Evolutionary conservation across 2,888 invertebrate genomes (phyloP), one percentile per base, ranked within the genome.

Genomic region (Aphodius granarius): DNA sequence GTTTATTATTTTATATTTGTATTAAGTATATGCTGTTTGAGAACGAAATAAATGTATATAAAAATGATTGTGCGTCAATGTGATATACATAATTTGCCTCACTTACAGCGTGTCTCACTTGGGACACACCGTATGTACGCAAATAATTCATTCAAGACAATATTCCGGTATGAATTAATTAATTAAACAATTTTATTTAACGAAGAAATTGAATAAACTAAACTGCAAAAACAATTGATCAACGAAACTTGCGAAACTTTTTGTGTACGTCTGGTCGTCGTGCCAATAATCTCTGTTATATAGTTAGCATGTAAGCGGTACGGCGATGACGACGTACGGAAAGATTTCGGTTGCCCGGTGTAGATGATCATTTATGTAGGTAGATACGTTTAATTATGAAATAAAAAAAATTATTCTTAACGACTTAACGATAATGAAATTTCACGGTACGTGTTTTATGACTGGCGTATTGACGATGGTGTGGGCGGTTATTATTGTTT

Each of bases 401-500:
- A 9, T 43, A 43, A 9, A 9, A 43, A 9, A 6, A 75, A 73
- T 66, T 79, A 77, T 79, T 79, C 66, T 72, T 78, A 76, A 75
- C 74, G 66, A 73, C 63, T 62, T 43, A 43, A 43, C 13, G 43
- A 43, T 43, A 43, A 43, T 9, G 43, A 76, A 66, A 63, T 73
- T 66, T 66, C 78, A 77, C 78, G 78, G 72, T 71, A 73, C 20
- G 18, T 74, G 72, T 70, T 76, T 78, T 77, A 78, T 79, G 80
- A 81, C 82, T 81, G 81, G 80, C 80, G 82, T 81, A n/a, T n/a
- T n/a, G n/a, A n/a, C 43, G 43, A 9, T 9, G 13, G 13, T 9
- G 43, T 43, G 43, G 43, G 43, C 43, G 43, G 3, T 9, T 3
- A 13, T 43, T 9, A 43, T 43, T 43, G 1, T 13, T 6, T 13